These are phyloP conservation scores for Troilus luridus DNA, from an alignment of 2,888 invertebrate genomes.

Conservation along the genomic window DNA sequence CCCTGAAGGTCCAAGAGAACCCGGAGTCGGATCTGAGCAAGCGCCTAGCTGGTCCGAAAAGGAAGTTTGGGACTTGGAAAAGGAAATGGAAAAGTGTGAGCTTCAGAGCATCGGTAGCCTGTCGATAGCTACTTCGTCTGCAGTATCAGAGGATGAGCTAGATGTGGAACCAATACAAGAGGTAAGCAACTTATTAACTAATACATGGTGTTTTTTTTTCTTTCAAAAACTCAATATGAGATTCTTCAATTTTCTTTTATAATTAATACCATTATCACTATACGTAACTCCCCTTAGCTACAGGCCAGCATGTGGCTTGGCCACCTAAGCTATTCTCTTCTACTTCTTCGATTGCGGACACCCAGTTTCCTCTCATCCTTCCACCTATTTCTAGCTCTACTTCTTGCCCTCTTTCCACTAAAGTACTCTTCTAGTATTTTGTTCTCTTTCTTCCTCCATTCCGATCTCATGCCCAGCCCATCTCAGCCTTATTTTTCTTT, in stretches of 20 bases:
- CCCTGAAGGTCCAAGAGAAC: conserved; percentile 73
- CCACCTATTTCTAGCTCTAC: no score
- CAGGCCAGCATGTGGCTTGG: no score
- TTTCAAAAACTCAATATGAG: not conserved
- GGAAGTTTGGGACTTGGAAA: conserved; percentile 68
- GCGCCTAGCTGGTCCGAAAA: conserved; percentile 69
- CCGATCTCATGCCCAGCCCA: no score
- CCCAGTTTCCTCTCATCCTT: no score
- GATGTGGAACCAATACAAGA: conserved; percentile 65
- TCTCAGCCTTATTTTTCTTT: no score
- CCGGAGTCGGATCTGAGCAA: conserved; percentile 83
- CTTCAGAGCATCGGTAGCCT: conserved; percentile 72
- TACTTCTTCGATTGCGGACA: no score
- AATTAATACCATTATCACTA: no score
- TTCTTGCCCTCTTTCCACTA: not conserved
- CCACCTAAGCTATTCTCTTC: no score
- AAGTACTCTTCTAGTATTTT: no score
- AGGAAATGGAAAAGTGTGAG: conserved; percentile 75
- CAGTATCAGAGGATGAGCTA: conserved; percentile 70
- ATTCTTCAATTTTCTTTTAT: not conserved
- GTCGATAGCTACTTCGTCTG: conserved; percentile 72
- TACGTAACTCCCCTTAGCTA: no score
- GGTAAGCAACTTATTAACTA: conserved; percentile 66
- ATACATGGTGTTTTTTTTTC: not conserved
- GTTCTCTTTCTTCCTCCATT: no score